Conservation (phyloP, 2,113 vertebrate species). For the Sitta europaea region DNA sequence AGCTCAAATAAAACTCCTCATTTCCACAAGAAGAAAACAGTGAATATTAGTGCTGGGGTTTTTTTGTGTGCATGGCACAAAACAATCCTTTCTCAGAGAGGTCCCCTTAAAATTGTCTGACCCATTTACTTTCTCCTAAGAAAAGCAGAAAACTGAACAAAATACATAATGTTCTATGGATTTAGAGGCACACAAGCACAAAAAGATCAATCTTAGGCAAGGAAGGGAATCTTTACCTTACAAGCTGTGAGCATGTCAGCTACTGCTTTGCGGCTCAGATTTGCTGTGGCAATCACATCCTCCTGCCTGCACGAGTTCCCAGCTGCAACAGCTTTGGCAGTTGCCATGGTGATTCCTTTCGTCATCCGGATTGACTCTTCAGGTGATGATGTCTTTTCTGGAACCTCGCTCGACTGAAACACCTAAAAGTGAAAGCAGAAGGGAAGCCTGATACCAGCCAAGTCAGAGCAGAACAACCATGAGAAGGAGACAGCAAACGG, state of each 20-base stretch:
- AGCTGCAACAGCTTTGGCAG: slow-evolving; percentile 96
- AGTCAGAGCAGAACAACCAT: neutral
- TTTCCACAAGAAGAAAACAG: neutral
- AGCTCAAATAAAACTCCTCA: neutral
- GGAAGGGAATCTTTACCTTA: slow-evolving; percentile 73
- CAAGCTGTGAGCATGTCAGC: slow-evolving; percentile 92
- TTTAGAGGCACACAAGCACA: neutral
- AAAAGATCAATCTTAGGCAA: neutral
- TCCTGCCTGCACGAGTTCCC: slow-evolving; percentile 97
- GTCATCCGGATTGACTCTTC: slow-evolving; percentile 98
- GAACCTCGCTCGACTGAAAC: slow-evolving; percentile 90
- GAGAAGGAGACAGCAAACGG: neutral
- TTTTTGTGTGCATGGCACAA: neutral
- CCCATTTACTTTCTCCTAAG: neutral
- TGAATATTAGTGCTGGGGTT: neutral
- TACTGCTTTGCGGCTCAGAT: slow-evolving; percentile 96
- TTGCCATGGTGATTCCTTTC: slow-evolving; percentile 97
- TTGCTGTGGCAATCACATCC: slow-evolving; percentile 94
- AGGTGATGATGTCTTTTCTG: slow-evolving; percentile 88
- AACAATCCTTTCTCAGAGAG: neutral
- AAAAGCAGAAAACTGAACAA: neutral
- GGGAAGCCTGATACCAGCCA: neutral
- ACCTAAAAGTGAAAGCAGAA: slow-evolving; percentile 74
- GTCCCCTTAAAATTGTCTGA: neutral
- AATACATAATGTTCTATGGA: neutral